Evolutionary conservation across 2,888 invertebrate genomes (phyloP).

Genomic region (Epiblema foenella): DNA sequence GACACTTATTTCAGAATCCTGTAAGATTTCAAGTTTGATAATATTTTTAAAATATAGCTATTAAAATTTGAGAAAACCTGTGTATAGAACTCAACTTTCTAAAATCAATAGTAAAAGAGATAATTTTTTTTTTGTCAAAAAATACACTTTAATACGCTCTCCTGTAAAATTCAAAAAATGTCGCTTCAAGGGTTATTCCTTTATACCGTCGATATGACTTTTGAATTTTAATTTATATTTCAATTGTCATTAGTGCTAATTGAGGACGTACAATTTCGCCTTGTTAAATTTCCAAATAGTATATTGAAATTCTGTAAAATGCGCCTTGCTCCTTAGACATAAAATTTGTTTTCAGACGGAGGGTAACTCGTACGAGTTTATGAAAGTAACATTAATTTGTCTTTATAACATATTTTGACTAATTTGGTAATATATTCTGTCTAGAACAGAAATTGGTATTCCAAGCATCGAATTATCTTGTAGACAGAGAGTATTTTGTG

Average conservation of each 20-base stretch:
- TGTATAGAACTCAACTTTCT: too few relatives aligned
- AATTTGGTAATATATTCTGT: slow-evolving; percentile 1
- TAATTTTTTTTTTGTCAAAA: too few relatives aligned
- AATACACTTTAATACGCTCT: too few relatives aligned
- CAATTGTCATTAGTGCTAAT: slow-evolving; percentile 1
- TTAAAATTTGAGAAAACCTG: too few relatives aligned
- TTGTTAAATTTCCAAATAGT: neutral
- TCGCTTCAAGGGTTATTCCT: too few relatives aligned
- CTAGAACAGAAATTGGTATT: slow-evolving; percentile 4
- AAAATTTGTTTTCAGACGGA: neutral
- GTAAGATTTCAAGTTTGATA: too few relatives aligned
- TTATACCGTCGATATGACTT: too few relatives aligned
- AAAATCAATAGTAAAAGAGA: too few relatives aligned
- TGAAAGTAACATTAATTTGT: neutral
- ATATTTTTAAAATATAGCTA: too few relatives aligned
- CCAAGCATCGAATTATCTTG: neutral
- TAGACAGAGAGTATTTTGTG: neutral
- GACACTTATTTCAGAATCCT: too few relatives aligned
- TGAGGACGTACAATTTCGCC: neutral
- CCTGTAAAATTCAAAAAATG: too few relatives aligned
- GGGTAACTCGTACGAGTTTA: neutral
- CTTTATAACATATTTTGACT: neutral
- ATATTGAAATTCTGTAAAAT: neutral
- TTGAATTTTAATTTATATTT: slow-evolving; percentile 13
- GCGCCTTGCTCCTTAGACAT: neutral